These are phyloP conservation scores for Cancer borealis DNA, from an alignment of 2,888 invertebrate genomes.

Conservation along the genomic window DNA sequence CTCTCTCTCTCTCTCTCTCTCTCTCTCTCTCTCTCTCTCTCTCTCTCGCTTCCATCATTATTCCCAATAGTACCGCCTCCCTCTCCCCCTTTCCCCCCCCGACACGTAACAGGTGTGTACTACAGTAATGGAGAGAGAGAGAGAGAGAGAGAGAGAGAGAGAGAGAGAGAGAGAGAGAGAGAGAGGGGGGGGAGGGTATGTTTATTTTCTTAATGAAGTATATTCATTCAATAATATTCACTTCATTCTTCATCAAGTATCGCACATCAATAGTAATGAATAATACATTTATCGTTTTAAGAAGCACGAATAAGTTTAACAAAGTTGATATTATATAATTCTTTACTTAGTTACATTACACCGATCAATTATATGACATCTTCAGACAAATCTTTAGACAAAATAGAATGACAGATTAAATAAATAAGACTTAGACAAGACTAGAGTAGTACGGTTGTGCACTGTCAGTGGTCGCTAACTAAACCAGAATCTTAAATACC, in stretches of 20 bases:
- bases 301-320: not conserved
- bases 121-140: not conserved
- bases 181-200: not conserved
- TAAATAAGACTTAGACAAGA: not conserved
- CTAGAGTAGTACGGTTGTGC: slow-evolving; percentile 55
- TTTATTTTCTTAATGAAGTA: not conserved
- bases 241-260: not conserved
- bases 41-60: not conserved
- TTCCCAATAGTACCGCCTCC: not conserved
- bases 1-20: not conserved
- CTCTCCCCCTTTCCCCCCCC: not conserved
- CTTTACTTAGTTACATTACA: not conserved
- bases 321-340: not conserved
- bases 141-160: slow-evolving; percentile 43
- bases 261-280: not conserved
- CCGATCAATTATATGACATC: not conserved
- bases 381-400: not conserved
- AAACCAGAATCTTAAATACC: slow-evolving; percentile 29
- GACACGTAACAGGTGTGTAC: not conserved
- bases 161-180: slow-evolving; percentile 9
- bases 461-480: slow-evolving; percentile 58
- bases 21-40: not conserved
- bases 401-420: not conserved
- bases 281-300: not conserved
- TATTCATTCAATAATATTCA: not conserved